Evolutionary conservation across 2,113 vertebrate genomes (phyloP).

Genomic region (Regulus satrapa): DNA sequence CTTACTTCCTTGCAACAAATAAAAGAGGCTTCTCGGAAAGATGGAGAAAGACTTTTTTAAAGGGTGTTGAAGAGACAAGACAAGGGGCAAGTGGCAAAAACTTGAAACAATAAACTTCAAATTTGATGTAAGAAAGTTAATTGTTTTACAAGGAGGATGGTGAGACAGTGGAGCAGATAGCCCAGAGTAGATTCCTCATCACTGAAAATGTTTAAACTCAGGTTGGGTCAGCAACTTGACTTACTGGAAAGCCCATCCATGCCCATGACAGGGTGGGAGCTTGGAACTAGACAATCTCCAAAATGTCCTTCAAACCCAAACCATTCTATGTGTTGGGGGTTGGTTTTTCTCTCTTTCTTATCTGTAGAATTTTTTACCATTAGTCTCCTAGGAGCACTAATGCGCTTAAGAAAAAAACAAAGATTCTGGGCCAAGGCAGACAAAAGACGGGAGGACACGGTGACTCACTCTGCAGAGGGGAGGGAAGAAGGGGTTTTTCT

Average conservation of each 20-base stretch:
- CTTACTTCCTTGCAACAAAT: not conserved
- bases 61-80: not conserved
- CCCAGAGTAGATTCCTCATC: not conserved
- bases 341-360: too few species aligned
- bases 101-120: not conserved
- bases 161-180: not conserved
- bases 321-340: too few species aligned
- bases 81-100: not conserved
- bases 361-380: too few species aligned
- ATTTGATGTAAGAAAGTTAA: not conserved
- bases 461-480: too few species aligned
- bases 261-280: accelerated
- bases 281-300: not conserved
- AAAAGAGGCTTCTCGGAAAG: not conserved
- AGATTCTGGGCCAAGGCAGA: too few species aligned
- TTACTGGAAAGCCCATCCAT: not conserved
- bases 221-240: not conserved
- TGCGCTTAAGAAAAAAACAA: too few species aligned
- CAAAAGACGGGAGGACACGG: too few species aligned
- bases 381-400: too few species aligned
- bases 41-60: not conserved
- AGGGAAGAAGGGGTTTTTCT: too few species aligned
- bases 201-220: not conserved
- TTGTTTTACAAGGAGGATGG: not conserved
- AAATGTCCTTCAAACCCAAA: not conserved